These are phyloP conservation scores for Micropoecilia bifurca DNA, from an alignment of 2,797 vertebrate genomes.

Conservation along the genomic window DNA sequence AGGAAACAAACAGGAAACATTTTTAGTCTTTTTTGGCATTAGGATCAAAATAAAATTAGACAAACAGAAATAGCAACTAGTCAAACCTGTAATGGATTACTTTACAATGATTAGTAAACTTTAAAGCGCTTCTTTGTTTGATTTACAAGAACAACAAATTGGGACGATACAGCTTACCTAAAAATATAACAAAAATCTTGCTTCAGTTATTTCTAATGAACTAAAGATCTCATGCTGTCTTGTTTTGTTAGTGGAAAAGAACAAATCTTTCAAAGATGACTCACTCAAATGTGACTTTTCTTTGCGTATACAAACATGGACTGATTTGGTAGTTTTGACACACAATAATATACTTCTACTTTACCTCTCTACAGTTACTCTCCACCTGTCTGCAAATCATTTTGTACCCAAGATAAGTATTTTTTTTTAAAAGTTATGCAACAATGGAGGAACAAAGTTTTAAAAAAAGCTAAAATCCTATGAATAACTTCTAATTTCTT, in stretches of 20 bases:
- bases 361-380: not conserved
- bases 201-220: no score
- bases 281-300: not conserved
- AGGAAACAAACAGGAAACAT: not conserved
- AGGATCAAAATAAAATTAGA: not conserved
- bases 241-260: not conserved
- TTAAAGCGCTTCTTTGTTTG: no score
- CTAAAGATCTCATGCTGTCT: no score
- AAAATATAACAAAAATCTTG: no score
- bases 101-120: not conserved
- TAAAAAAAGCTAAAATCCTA: not conserved
- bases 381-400: not conserved
- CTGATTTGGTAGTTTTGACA: not conserved
- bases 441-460: not conserved
- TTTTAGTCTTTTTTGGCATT: not conserved
- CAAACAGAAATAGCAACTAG: not conserved
- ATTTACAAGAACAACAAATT: no score
- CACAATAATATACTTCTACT: not conserved
- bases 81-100: not conserved
- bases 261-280: not conserved
- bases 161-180: no score
- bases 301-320: not conserved
- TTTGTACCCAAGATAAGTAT: not conserved
- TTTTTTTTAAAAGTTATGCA: not conserved
- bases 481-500: not conserved